Evolutionary conservation across 2,888 invertebrate species (phyloP).

Genomic region (Perdita meconis): DNA sequence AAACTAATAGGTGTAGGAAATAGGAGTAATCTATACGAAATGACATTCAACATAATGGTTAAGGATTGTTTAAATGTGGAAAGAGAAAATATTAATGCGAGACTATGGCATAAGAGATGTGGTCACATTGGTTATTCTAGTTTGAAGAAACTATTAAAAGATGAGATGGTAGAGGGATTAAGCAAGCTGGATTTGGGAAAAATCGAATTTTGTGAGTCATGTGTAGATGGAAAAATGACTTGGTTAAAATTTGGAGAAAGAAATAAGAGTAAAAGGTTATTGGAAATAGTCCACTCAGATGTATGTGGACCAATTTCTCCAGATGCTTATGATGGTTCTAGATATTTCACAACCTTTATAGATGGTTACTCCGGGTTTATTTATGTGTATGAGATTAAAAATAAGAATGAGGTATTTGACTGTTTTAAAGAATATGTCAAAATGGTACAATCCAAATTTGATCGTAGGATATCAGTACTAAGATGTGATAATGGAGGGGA

Average conservation of each 20-base stretch:
- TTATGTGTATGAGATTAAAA: not conserved
- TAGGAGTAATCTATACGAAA: constrained; percentile 14
- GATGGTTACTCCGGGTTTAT: constrained; percentile 17
- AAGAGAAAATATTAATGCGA: not conserved
- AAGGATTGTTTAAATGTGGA: constrained; percentile 19
- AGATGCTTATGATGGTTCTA: not conserved
- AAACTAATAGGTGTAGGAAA: constrained; percentile 1
- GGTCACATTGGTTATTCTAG: constrained; percentile 23
- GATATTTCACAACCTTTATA: constrained; percentile 21
- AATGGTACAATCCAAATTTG: constrained; percentile 12
- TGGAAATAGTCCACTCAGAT: constrained; percentile 23
- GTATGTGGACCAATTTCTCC: constrained; percentile 16
- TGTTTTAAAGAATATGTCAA: constrained; percentile 10
- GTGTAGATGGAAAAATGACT: constrained; percentile 10
- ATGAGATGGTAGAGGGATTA: constrained; percentile 16
- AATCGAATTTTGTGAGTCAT: not conserved
- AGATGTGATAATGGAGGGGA: constrained; percentile 27
- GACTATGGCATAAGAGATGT: constrained; percentile 16
- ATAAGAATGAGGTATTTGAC: constrained; percentile 4
- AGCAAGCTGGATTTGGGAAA: not conserved
- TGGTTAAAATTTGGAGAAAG: constrained; percentile 7
- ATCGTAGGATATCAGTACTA: not conserved
- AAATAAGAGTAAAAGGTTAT: constrained; percentile 5
- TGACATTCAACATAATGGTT: not conserved
- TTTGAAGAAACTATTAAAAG: not conserved